Percentiles rank a stretch among this genome's conserved stretches.
Conservation (phyloP, 2,113 vertebrate genomes). For the Bubo bubo region DNA sequence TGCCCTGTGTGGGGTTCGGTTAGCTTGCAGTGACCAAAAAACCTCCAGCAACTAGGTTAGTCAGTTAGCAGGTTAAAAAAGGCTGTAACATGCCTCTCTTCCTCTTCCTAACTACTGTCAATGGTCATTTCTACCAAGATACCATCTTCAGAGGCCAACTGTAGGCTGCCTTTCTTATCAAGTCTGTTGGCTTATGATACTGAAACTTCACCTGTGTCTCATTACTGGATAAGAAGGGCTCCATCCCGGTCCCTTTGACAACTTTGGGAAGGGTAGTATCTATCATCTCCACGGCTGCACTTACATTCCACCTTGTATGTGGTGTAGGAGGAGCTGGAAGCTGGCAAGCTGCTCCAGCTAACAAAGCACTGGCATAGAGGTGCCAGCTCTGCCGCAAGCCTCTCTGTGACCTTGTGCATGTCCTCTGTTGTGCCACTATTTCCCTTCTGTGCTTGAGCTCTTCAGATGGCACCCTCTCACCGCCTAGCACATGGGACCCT, state of each 20-base stretch:
- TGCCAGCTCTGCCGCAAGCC: background rate
- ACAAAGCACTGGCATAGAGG: background rate
- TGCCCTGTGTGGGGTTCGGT: background rate
- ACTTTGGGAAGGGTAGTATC: background rate
- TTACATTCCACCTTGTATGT: background rate
- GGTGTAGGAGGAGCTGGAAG: background rate
- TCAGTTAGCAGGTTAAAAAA: background rate
- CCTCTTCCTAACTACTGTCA: conserved; percentile 10
- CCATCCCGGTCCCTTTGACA: background rate
- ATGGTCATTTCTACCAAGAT: background rate
- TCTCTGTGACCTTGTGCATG: background rate
- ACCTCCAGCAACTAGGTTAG: background rate
- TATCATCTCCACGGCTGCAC: background rate
- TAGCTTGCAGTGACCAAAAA: background rate
- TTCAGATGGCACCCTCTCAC: background rate
- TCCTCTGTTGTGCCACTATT: background rate
- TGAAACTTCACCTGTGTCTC: background rate
- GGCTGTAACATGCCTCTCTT: background rate
- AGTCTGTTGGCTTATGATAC: background rate
- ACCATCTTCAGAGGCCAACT: accelerated
- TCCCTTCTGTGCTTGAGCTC: background rate
- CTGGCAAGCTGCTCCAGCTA: background rate
- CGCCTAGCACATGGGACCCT: background rate
- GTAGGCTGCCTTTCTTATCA: background rate
- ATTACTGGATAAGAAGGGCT: background rate